Evolutionary conservation across 2,113 vertebrate species (phyloP).

Genomic region (Galeopterus variegatus): DNA sequence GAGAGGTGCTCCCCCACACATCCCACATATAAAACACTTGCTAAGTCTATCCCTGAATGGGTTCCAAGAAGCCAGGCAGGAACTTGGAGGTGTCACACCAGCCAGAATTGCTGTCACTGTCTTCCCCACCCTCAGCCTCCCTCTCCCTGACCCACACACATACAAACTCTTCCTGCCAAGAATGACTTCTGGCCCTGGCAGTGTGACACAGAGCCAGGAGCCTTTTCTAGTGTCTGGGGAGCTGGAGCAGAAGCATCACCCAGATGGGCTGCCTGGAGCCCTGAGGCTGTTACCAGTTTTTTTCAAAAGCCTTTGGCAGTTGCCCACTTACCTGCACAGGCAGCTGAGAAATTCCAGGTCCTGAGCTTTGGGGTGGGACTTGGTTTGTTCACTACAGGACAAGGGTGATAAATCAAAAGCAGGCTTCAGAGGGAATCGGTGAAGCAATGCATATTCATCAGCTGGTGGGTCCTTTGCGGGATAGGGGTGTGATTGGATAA

Average conservation of each 20-base stretch:
- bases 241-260: neutral
- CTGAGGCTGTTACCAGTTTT: neutral
- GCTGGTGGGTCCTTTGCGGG: no score
- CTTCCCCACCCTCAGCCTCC: neutral
- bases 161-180: neutral
- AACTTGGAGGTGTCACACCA: slow-evolving; percentile 1
- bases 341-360: slow-evolving; percentile 12
- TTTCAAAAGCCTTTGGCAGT: neutral
- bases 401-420: neutral
- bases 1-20: neutral
- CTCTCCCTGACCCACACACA: no score
- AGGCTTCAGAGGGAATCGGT: neutral
- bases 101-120: slow-evolving; percentile 4
- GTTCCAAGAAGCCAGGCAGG: neutral
- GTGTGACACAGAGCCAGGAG: neutral
- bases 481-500: no score
- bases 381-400: neutral
- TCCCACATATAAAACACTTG: neutral
- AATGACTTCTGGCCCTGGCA: neutral
- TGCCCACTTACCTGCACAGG: neutral
- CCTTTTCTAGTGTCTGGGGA: neutral
- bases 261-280: neutral
- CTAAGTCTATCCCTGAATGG: neutral
- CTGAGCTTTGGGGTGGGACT: neutral
- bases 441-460: neutral